Conservation (phyloP, 2,797 vertebrate species). For the Clamator glandarius region DNA sequence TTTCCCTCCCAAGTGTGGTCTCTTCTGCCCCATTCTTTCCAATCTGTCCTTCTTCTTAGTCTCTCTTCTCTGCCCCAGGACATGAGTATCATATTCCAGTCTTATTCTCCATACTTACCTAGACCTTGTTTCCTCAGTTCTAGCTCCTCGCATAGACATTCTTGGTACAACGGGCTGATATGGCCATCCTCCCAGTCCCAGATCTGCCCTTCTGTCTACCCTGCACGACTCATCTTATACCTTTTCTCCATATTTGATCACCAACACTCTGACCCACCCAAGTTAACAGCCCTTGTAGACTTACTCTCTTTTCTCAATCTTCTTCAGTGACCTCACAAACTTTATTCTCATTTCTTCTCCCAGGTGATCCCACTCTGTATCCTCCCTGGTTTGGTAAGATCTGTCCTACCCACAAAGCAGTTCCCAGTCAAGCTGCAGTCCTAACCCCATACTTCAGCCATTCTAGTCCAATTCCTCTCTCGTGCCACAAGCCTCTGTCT, state of each 20-base stretch:
- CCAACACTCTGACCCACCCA: background rate
- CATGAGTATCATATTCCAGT: background rate
- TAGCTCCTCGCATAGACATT: background rate
- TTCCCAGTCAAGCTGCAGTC: background rate
- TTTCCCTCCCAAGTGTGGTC: background rate
- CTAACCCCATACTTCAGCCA: constrained; percentile 1
- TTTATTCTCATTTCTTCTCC: background rate
- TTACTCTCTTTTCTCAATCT: background rate
- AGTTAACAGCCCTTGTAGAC: background rate
- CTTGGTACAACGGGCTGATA: background rate
- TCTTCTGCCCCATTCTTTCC: background rate
- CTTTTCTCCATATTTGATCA: background rate
- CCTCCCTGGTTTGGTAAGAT: background rate
- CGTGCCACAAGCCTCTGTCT: background rate
- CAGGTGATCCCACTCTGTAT: background rate
- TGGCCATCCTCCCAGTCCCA: background rate
- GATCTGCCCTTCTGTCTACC: background rate
- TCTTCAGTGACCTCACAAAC: background rate
- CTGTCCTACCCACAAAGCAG: background rate
- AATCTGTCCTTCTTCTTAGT: background rate
- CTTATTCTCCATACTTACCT: background rate
- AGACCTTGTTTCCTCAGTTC: background rate
- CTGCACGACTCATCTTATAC: background rate
- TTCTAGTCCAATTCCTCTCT: background rate
- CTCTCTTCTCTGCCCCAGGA: background rate